These are phyloP conservation scores for Arion vulgaris DNA, from an alignment of 1,140 invertebrate species.

Conservation along the genomic window DNA sequence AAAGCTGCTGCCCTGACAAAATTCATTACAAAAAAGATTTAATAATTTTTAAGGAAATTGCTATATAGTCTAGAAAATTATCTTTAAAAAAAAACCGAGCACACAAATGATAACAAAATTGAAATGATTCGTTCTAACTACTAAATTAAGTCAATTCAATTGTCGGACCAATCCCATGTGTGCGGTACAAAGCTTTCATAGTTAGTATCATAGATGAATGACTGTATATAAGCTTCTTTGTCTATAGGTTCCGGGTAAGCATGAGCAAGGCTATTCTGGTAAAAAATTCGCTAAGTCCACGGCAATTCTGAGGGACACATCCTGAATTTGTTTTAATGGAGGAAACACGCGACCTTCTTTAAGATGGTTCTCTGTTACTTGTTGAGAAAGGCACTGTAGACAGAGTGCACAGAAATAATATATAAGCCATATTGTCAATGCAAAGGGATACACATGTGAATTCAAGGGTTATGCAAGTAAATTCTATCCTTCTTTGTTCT, in stretches of 20 bases:
- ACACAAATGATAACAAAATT: too few relatives aligned
- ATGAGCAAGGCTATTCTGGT: slow-evolving; percentile 77
- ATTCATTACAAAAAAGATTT: too few relatives aligned
- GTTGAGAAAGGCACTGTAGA: slow-evolving; percentile 39
- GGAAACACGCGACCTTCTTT: slow-evolving; percentile 92
- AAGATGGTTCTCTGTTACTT: slow-evolving; percentile 87
- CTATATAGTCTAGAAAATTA: too few relatives aligned
- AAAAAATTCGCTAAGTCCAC: slow-evolving; percentile 88
- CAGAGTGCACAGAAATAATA: background rate
- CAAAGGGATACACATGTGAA: too few relatives aligned
- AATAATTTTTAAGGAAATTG: too few relatives aligned
- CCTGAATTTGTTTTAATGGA: slow-evolving; percentile 86
- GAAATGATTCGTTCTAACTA: too few relatives aligned
- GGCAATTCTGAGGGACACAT: slow-evolving; percentile 92
- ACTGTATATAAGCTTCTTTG: slow-evolving; percentile 73
- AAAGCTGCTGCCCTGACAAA: too few relatives aligned
- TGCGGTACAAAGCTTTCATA: slow-evolving; percentile 74
- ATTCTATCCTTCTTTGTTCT: too few relatives aligned
- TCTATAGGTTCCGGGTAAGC: slow-evolving; percentile 76
- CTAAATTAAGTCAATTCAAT: background rate
- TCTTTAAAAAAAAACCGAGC: too few relatives aligned
- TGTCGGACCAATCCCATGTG: slow-evolving; percentile 74
- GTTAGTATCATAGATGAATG: slow-evolving; percentile 74
- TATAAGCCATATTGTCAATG: background rate
- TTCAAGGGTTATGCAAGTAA: too few relatives aligned